Evolutionary conservation across 2,797 vertebrate genomes (phyloP).

Genomic region (Acrocephalus scirpaceus): DNA sequence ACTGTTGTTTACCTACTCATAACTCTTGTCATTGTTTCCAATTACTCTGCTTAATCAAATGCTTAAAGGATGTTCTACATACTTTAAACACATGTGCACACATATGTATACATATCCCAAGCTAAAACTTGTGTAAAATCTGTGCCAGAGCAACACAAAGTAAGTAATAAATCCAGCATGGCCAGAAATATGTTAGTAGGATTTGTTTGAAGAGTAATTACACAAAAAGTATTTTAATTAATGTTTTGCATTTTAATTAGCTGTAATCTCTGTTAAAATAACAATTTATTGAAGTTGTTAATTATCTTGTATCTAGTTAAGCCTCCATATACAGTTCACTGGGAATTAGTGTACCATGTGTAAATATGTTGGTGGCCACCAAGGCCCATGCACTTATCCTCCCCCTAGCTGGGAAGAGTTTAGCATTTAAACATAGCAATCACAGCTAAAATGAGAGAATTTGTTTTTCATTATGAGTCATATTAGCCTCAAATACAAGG

Average conservation of each 20-base stretch:
- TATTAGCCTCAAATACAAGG: neutral
- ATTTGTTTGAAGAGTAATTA: neutral
- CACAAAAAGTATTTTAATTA: neutral
- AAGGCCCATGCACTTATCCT: neutral
- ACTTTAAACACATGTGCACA: neutral
- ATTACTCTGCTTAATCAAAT: neutral
- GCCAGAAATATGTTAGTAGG: neutral
- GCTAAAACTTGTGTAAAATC: neutral
- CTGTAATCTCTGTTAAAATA: neutral
- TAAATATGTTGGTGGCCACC: neutral
- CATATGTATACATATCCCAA: neutral
- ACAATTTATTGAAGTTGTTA: neutral
- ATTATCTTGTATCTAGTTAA: neutral
- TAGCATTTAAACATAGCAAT: neutral
- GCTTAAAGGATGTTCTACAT: neutral
- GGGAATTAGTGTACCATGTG: neutral
- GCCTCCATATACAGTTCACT: neutral
- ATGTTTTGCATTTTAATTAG: neutral
- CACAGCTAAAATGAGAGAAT: neutral
- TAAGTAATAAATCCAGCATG: neutral
- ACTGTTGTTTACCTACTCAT: neutral
- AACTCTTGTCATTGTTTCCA: neutral
- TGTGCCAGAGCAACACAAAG: neutral
- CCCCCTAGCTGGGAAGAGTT: neutral
- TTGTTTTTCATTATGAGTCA: neutral